These are phyloP conservation scores for Auanema sp. DNA, from an alignment of 2,888 invertebrate genomes.

Conservation along the genomic window DNA sequence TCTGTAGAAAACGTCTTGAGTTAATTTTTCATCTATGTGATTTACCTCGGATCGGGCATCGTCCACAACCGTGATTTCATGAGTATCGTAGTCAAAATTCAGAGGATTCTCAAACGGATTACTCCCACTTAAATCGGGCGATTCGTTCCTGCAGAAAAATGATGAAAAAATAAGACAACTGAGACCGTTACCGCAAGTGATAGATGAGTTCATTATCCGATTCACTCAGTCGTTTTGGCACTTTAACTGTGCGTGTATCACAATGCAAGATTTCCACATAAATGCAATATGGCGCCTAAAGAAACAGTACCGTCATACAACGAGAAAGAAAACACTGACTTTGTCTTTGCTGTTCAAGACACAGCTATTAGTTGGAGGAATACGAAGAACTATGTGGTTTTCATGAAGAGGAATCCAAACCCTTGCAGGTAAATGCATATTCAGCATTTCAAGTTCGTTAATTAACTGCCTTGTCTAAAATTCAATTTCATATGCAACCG, in stretches of 20 bases:
- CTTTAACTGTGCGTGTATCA: slow-evolving; percentile 12
- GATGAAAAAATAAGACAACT: not conserved
- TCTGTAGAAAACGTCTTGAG: too few species aligned
- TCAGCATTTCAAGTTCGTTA: slow-evolving; percentile 82
- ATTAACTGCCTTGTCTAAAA: slow-evolving; percentile 20
- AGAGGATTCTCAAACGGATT: too few species aligned
- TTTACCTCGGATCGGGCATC: not conserved
- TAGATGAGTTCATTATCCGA: slow-evolving; percentile 24
- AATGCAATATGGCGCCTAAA: slow-evolving; percentile 90
- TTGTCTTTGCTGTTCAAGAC: slow-evolving; percentile 98
- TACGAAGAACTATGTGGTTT: slow-evolving; percentile 90
- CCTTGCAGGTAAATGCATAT: slow-evolving; percentile 92
- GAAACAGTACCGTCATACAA: not conserved
- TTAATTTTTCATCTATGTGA: not conserved
- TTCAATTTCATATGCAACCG: not conserved
- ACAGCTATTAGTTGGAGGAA: slow-evolving; percentile 94
- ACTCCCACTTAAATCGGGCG: not conserved
- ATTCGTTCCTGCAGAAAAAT: not conserved
- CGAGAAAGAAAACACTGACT: slow-evolving; percentile 67
- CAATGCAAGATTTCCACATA: slow-evolving; percentile 82
- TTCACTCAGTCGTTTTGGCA: slow-evolving; percentile 21
- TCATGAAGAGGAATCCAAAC: slow-evolving; percentile 91
- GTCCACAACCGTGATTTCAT: too few species aligned
- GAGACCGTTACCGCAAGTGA: slow-evolving; percentile 5
- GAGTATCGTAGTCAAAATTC: too few species aligned